Evolutionary conservation across 2,797 vertebrate genomes (phyloP).

Genomic region (Halcyon smyrnensis): DNA sequence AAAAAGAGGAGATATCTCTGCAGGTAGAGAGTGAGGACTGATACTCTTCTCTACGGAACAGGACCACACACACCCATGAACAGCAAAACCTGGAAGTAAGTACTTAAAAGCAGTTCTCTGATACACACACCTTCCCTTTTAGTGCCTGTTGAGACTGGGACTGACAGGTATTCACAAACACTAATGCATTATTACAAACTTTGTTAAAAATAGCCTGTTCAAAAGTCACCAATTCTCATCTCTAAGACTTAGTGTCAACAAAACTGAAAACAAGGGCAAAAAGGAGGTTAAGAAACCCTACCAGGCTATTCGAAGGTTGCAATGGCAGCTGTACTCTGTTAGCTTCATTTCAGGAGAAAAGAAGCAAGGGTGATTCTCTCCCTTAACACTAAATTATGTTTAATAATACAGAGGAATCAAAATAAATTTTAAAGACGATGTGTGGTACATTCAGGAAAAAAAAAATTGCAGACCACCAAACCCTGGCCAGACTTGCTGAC

Average conservation of each 20-base stretch:
- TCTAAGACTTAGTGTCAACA: neutral
- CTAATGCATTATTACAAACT: neutral
- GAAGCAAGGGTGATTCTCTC: neutral
- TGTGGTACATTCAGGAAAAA: neutral
- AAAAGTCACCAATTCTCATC: slow-evolving; percentile 6
- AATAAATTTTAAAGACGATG: neutral
- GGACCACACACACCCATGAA: neutral
- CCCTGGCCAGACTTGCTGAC: neutral
- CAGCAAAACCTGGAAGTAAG: neutral
- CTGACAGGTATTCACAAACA: neutral
- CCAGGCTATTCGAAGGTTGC: neutral
- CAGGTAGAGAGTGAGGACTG: neutral
- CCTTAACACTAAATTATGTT: neutral
- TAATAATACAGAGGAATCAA: neutral
- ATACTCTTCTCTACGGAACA: neutral
- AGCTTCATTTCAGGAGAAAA: neutral
- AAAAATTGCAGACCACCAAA: neutral
- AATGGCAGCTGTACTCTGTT: neutral
- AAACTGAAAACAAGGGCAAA: slow-evolving; percentile 28
- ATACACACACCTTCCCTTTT: neutral
- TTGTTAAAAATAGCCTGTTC: slow-evolving; percentile 17
- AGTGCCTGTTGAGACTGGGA: neutral
- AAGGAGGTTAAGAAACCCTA: neutral
- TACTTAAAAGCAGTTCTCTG: slow-evolving; percentile 40
- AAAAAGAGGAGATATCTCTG: neutral